Base-by-base conservation (phyloP, 2,797 vertebrate species). In the Geotrypetes seraphini region DNA sequence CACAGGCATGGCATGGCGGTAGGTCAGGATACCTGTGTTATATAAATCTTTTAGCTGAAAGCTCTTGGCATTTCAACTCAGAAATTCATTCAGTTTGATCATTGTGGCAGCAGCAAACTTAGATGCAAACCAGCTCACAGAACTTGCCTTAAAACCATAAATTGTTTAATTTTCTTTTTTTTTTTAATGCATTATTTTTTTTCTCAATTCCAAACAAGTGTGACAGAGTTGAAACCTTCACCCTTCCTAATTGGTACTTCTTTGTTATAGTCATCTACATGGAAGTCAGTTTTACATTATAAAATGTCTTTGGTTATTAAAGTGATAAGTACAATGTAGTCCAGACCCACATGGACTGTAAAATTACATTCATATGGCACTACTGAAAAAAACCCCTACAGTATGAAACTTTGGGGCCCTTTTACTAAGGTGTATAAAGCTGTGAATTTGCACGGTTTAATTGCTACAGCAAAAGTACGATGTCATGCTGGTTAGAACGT, bases 21-120 rank as follows among this genome's bases (percentile, higher is more conserved):
- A 52, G 73, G 78, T 76, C 75, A 50, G 53, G 52, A 73, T 85
- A 87, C 88, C 88, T 92, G 90, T 78, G 70, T 79, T 88, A 73
- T 86, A 85, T 90, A 84, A 83, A 76, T 70, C 59, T 73, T 61
- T 69, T 32, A 25, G 36, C 57, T 75, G 60, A 63, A 58, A 67
- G 22, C 64, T 77, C 62, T 63, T 81, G 80, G 82, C 83, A 82
- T 79, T 78, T 77, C 78, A 71, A 66, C 75, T 71, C 65, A 59
- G 54, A 66, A 44, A 53, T 75, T 78, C 81, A 83, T 87, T 87
- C 84, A 81, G 78, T 55, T 70, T 75, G 73, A 79, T 2, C 57
- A 63, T 41, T 65, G 56, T 75, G 69, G 55, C 74, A 75, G 68
- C 65, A 71, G 47, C 69, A 66, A 77, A 79, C 79, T 78, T 75